Evolutionary conservation across 1,140 invertebrate genomes (phyloP), one percentile per base, ranked within the genome.

Genomic region (Thalassaphorura encarpata): DNA sequence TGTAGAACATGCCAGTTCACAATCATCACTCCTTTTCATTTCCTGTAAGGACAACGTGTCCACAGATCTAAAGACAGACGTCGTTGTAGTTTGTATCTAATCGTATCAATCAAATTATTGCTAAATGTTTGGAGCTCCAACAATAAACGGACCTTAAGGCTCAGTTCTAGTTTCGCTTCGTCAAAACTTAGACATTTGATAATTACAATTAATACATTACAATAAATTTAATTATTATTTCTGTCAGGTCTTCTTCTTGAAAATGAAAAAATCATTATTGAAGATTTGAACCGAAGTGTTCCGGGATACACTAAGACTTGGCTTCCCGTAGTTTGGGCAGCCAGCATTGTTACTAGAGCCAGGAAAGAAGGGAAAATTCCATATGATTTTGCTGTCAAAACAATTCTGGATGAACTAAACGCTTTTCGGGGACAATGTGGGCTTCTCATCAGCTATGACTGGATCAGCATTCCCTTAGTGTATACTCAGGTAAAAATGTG

Each of bases 281-380:
- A 83, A 28, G 80, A 83, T 57, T 73, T 94, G 57, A 85, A 90
- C 66, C 69, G 75, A 3, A 93, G 92, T 68, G 87, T 85, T 66
- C 85, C 88, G 1, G 82, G 86, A 43, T 85, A 89, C 57, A 84
- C 86, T 26, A 95, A 94, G 69, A 91, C 92, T 70, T 97, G 91
- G 89, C 79, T 97, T 67, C 93, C 93, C 24, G 83, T 95, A 40
- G 85, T 93, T 21, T 95, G 91, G 92, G 88, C 89, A 0, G 82
- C 87, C 3, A 87, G 84, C 69, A 86, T 95, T 51, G 83, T 93
- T 24, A 89, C 87, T 0, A 74, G 85, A 31, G 86, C 85, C 24
- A 76, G 91, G 2, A 89, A 89, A 69, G 92, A 97, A 74, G 89
- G 87, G 0, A 75, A 87, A 63, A 92, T 96, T 63, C 78, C 89